phyloP scores from a whole-genome alignment of 1,140 invertebrate genomes.

The Brachionus calyciflorus region DNA sequence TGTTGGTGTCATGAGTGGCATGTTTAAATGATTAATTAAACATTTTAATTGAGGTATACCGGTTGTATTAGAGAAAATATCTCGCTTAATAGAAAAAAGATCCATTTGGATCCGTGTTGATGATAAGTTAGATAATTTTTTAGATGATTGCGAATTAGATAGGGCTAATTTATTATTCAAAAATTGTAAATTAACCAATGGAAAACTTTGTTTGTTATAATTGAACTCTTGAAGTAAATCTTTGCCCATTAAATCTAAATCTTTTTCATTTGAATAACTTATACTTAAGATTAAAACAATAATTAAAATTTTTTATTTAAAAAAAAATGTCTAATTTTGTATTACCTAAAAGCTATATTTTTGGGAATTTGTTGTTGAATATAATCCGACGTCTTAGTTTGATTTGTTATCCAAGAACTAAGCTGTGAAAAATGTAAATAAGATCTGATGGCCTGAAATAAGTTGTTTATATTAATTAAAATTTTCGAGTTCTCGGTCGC shows the following conservation, averaged over 20 bases:
- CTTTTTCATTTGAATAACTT: neutral
- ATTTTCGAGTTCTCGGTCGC: neutral
- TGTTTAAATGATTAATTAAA: neutral
- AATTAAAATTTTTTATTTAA: neutral
- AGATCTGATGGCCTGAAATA: conserved; percentile 21
- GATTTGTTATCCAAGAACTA: conserved; percentile 30
- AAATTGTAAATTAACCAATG: neutral
- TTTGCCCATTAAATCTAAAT: neutral
- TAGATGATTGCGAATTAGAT: neutral
- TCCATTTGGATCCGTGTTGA: neutral
- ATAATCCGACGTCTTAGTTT: neutral
- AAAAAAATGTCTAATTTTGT: neutral
- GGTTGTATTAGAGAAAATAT: neutral
- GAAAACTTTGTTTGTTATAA: conserved; percentile 23
- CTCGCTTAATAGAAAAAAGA: neutral
- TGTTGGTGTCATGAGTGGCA: neutral
- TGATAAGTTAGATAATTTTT: neutral
- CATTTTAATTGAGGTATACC: conserved; percentile 15
- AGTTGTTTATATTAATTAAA: conserved; percentile 19
- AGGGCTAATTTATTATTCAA: conserved; percentile 1
- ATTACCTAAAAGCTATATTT: conserved; percentile 26
- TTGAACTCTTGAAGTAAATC: neutral
- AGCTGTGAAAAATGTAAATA: conserved; percentile 38
- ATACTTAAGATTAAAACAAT: neutral
- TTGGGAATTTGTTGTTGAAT: neutral